Conservation (phyloP, 2,113 vertebrate species). For the Xiphophorus maculatus region DNA sequence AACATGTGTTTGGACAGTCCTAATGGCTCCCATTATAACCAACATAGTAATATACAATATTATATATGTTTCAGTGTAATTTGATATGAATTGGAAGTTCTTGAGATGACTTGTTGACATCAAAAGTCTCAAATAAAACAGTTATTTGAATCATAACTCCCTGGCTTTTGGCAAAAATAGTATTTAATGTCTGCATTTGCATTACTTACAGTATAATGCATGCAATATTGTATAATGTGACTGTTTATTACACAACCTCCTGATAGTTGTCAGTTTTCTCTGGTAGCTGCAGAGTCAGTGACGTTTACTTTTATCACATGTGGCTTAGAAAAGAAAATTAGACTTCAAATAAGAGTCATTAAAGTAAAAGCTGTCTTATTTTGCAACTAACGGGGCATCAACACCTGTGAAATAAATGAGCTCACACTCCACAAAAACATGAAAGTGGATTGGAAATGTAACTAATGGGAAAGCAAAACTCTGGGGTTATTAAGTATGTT, state of each 20-base stretch:
- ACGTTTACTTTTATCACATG: background rate
- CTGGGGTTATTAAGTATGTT: slow-evolving; percentile 19
- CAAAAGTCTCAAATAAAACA: too few relatives aligned
- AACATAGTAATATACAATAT: too few relatives aligned
- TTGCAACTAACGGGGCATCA: background rate
- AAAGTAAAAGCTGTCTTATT: background rate
- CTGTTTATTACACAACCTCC: background rate
- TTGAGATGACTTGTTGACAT: too few relatives aligned
- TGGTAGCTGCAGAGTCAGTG: background rate
- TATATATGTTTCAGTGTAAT: too few relatives aligned
- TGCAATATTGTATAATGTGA: too few relatives aligned
- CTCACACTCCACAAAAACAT: background rate
- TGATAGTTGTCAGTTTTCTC: background rate
- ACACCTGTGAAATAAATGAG: slow-evolving; percentile 21
- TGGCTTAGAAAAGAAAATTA: background rate
- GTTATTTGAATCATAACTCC: too few relatives aligned
- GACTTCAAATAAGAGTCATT: background rate
- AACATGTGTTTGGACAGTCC: too few relatives aligned
- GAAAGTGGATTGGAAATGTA: slow-evolving; percentile 39
- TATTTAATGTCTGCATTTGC: too few relatives aligned
- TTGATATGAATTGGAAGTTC: too few relatives aligned
- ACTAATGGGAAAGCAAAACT: slow-evolving; percentile 43
- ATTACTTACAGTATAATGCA: too few relatives aligned
- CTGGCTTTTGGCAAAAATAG: too few relatives aligned
- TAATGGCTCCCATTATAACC: too few relatives aligned